These are phyloP conservation scores for Zapornia atra DNA, from an alignment of 2,113 vertebrate species.

Conservation along the genomic window DNA sequence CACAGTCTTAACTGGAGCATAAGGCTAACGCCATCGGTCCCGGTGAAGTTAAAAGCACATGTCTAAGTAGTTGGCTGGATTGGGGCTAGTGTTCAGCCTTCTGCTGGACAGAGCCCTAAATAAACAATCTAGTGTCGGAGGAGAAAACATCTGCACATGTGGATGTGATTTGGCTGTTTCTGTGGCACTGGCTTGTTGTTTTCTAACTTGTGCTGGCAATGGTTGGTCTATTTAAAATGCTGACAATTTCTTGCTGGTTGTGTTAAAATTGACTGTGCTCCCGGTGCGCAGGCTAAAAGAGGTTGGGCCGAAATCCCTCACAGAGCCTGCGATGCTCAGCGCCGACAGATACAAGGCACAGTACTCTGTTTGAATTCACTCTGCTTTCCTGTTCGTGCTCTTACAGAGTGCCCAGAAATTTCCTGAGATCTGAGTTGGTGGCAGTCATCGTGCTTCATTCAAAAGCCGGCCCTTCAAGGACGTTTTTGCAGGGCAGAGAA, in stretches of 20 bases:
- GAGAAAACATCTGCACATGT: constrained; percentile 7
- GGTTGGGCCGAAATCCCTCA: background rate
- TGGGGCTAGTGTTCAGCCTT: background rate
- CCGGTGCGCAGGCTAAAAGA: background rate
- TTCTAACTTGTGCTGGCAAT: background rate
- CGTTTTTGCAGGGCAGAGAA: background rate
- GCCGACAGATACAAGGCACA: background rate
- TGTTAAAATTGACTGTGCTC: background rate
- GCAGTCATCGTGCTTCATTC: background rate
- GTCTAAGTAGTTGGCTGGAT: constrained; percentile 33
- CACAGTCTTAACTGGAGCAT: background rate
- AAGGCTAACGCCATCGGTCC: background rate
- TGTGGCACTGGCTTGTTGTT: constrained; percentile 32
- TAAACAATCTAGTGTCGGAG: constrained; percentile 23
- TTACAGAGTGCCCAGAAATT: background rate
- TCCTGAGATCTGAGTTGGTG: background rate
- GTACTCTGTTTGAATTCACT: background rate
- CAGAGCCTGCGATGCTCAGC: background rate
- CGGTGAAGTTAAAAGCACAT: constrained; percentile 3
- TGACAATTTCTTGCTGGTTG: constrained; percentile 5
- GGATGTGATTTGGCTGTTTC: constrained; percentile 47
- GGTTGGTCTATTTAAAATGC: constrained; percentile 2
- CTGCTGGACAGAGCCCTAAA: constrained; percentile 33
- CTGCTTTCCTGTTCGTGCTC: background rate
- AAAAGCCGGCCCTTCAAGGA: background rate